A percentile compares a stretch with the other conserved stretches of the same genome.
phyloP scores from a whole-genome alignment of 2,113 vertebrate species.

The Psilopsiagon aurifrons region DNA sequence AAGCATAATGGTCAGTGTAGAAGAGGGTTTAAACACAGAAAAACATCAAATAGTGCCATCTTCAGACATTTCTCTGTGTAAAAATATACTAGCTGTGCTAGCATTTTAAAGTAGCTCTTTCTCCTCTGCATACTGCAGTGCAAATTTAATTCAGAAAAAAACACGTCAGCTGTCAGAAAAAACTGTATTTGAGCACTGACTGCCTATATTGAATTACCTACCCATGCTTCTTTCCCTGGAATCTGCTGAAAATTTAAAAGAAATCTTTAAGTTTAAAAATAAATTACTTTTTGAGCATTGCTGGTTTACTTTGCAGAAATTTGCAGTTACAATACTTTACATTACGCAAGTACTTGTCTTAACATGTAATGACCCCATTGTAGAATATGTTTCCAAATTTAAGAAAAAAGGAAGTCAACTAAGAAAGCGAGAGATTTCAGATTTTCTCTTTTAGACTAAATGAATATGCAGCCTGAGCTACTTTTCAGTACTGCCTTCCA shows the following conservation, averaged over 20 bases:
- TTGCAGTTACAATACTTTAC: background rate
- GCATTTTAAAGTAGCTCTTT: background rate
- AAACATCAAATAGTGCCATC: background rate
- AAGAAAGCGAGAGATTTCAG: background rate
- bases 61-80: background rate
- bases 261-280: background rate
- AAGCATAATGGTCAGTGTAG: background rate
- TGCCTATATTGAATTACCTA: background rate
- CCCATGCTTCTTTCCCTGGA: background rate
- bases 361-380: background rate
- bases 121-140: background rate
- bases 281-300: background rate
- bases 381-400: background rate
- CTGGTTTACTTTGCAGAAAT: background rate
- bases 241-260: background rate
- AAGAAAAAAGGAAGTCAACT: background rate
- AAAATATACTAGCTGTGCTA: background rate
- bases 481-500: background rate
- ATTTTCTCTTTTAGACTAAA: background rate
- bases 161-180: background rate
- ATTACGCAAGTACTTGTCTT: background rate
- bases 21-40: background rate
- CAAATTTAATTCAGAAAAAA: conserved; percentile 15
- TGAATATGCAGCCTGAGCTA: background rate
- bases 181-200: background rate